Conservation (phyloP, 2,797 vertebrate species). For the Percopsis omiscomaycus region DNA sequence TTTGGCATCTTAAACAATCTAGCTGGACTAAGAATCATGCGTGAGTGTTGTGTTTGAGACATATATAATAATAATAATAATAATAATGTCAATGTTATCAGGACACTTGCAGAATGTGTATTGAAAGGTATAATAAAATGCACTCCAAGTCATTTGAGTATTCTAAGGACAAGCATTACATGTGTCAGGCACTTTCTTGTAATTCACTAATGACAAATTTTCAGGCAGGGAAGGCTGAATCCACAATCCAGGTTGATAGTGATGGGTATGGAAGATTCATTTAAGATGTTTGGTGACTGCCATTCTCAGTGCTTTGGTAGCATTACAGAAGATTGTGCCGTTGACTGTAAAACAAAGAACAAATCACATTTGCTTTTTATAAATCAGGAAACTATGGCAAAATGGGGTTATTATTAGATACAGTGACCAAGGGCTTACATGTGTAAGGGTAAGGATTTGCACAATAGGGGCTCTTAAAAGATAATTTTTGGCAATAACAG, state of each 20-base stretch:
- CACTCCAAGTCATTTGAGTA: constrained; percentile 21
- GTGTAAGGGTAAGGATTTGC: background rate
- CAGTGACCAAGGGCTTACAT: too few relatives aligned
- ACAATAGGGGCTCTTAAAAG: too few relatives aligned
- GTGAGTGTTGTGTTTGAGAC: background rate
- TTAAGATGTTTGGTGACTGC: background rate
- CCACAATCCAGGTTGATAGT: constrained; percentile 16
- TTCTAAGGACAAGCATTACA: constrained; percentile 36
- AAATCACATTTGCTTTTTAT: constrained; percentile 7
- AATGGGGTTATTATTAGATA: background rate
- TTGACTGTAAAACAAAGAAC: constrained; percentile 76
- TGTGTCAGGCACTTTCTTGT: constrained; percentile 65
- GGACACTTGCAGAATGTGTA: background rate
- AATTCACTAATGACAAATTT: constrained; percentile 56
- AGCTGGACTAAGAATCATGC: background rate
- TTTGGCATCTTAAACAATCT: background rate
- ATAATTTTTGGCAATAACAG: too few relatives aligned
- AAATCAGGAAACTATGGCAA: background rate
- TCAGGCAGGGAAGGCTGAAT: constrained; percentile 20
- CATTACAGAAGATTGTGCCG: constrained; percentile 85
- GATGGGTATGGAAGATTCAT: constrained; percentile 8
- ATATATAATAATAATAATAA: too few relatives aligned
- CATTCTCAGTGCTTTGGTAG: constrained; percentile 84
- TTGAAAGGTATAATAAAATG: background rate
- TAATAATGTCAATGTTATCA: constrained; percentile 2